Percentiles rank a stretch among this genome's conserved stretches.
Conservation (phyloP, 2,797 vertebrate species). For the Poecile montanus region DNA sequence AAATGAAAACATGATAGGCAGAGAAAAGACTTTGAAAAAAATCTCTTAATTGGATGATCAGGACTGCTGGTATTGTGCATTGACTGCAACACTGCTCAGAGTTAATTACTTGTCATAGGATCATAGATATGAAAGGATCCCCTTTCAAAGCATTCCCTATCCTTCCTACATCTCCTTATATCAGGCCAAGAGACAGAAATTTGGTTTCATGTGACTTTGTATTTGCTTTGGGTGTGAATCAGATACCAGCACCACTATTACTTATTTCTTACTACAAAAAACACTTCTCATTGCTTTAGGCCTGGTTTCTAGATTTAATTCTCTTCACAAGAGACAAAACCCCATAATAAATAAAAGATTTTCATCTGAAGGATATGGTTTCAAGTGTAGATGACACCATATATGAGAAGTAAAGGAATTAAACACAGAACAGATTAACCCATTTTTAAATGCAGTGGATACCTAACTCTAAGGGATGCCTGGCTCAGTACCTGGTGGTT, state of each 20-base stretch:
- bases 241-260: neutral
- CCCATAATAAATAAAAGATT: neutral
- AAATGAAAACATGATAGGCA: neutral
- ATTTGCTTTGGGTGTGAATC: neutral
- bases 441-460: neutral
- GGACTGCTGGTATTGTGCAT: neutral
- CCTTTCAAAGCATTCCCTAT: neutral
- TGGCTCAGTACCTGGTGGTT: neutral
- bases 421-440: neutral
- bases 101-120: neutral
- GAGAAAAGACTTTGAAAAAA: neutral
- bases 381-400: neutral
- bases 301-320: neutral
- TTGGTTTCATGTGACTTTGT: neutral
- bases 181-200: neutral
- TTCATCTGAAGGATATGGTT: neutral
- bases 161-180: neutral
- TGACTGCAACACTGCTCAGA: neutral
- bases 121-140: neutral
- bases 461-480: neutral
- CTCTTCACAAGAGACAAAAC: neutral
- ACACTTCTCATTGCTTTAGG: neutral
- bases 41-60: neutral
- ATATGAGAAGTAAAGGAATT: neutral
- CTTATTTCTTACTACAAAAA: neutral